A percentile compares a stretch with the other conserved stretches of the same genome.
phyloP scores from a whole-genome alignment of 2,888 invertebrate species.

The Agrotis ipsilon region DNA sequence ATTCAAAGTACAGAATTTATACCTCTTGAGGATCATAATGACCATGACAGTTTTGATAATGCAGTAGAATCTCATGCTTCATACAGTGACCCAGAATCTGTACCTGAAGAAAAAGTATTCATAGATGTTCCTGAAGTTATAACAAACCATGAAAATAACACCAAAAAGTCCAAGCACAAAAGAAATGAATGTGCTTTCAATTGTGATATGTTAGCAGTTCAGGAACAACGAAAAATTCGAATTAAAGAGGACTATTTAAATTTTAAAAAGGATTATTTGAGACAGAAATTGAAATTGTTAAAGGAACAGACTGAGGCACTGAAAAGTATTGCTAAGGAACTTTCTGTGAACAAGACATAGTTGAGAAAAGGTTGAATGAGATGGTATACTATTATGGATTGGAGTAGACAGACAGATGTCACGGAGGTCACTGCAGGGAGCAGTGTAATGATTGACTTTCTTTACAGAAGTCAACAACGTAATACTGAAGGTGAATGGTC shows the following conservation, averaged over 20 bases:
- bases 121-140: conserved; percentile 57
- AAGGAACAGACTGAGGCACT: conserved; percentile 87
- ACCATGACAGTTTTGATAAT: conserved; percentile 71
- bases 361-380: background rate
- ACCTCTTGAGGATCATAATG: conserved; percentile 69
- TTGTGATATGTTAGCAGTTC: conserved; percentile 81
- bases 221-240: conserved; percentile 82
- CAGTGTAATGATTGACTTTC: background rate
- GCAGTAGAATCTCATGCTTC: conserved; percentile 70
- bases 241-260: conserved; percentile 85
- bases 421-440: background rate
- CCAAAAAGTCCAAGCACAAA: conserved; percentile 71
- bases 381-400: background rate
- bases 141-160: conserved; percentile 67
- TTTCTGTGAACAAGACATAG: conserved; percentile 69
- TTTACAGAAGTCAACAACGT: background rate
- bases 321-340: conserved; percentile 83
- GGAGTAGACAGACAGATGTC: background rate
- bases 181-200: conserved; percentile 77
- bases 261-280: conserved; percentile 86
- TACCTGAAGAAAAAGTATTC: conserved; percentile 78
- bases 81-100: conserved; percentile 79
- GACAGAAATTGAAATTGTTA: conserved; percentile 81
- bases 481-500: background rate
- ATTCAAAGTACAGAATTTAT: conserved; percentile 77